Percentiles rank a stretch among this genome's conserved stretches.
Evolutionary conservation across 2,113 vertebrate genomes (phyloP).

Genomic region (Narcine bancroftii): DNA sequence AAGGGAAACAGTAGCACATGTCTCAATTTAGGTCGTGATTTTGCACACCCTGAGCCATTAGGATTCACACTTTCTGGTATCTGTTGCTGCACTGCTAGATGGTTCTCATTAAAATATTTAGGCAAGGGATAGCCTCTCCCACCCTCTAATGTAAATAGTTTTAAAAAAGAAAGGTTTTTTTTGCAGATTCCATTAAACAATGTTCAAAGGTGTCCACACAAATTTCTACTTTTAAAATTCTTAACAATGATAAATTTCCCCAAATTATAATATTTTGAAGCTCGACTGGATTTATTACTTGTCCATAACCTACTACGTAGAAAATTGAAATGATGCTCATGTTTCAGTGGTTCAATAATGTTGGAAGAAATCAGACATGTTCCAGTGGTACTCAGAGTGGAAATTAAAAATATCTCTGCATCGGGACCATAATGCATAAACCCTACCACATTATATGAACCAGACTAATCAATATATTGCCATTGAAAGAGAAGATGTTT

Average conservation of each 20-base stretch:
- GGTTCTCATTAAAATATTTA: constrained; percentile 14
- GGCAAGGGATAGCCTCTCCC: neutral
- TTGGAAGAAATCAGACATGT: neutral
- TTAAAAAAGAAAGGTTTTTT: neutral
- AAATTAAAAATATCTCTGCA: neutral
- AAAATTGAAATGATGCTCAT: neutral
- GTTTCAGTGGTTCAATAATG: neutral
- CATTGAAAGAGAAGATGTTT: neutral
- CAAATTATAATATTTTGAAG: neutral
- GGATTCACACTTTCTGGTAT: neutral
- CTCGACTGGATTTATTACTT: neutral
- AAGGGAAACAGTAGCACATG: constrained; percentile 46
- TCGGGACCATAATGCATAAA: neutral
- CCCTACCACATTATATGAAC: neutral
- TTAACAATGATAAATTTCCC: neutral
- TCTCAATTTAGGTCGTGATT: constrained; percentile 43
- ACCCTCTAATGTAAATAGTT: neutral
- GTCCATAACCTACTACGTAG: neutral
- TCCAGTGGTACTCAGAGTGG: neutral
- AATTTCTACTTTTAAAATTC: neutral
- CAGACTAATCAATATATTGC: neutral
- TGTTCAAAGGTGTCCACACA: neutral
- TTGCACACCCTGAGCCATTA: neutral
- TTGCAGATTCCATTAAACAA: neutral
- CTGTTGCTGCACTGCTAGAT: constrained; percentile 3